phyloP scores from a whole-genome alignment of 2,888 invertebrate species.

The Netelia melanura region DNA sequence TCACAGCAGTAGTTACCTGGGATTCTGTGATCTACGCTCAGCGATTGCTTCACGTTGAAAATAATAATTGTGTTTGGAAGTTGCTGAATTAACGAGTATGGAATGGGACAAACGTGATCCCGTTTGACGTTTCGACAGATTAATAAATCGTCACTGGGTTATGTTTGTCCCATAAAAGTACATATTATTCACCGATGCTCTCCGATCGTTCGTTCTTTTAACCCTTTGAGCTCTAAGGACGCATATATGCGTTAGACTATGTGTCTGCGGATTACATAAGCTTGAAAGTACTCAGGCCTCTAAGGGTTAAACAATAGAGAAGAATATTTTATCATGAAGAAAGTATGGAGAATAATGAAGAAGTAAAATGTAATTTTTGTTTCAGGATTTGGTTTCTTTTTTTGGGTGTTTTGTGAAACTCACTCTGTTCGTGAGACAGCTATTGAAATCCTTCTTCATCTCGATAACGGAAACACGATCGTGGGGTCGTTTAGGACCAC shows the following conservation, averaged over 20 bases:
- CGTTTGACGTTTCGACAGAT: constrained; percentile 73
- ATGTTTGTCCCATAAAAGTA: constrained; percentile 80
- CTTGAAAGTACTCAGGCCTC: too few species aligned
- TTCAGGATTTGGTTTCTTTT: background rate
- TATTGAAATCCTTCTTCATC: constrained; percentile 95
- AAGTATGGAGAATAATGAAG: background rate
- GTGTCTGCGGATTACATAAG: too few species aligned
- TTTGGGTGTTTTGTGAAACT: constrained; percentile 72
- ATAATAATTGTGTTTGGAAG: background rate
- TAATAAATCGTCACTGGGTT: constrained; percentile 81
- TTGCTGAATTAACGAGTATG: constrained; percentile 70
- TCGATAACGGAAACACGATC: constrained; percentile 96
- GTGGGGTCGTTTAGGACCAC: constrained; percentile 98
- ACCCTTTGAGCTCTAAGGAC: too few species aligned
- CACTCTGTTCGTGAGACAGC: constrained; percentile 95
- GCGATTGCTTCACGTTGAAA: constrained; percentile 28
- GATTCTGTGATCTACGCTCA: constrained; percentile 73
- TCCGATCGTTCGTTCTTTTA: background rate
- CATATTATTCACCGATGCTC: constrained; percentile 70
- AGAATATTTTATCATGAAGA: background rate
- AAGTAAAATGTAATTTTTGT: constrained; percentile 1
- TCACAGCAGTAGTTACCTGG: constrained; percentile 85
- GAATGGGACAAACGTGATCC: constrained; percentile 79
- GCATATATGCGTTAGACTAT: too few species aligned
- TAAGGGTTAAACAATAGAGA: background rate